Conservation (phyloP, 37 sponge, comb jelly and placozoan species). For the Cliona cf. orientalis region DNA sequence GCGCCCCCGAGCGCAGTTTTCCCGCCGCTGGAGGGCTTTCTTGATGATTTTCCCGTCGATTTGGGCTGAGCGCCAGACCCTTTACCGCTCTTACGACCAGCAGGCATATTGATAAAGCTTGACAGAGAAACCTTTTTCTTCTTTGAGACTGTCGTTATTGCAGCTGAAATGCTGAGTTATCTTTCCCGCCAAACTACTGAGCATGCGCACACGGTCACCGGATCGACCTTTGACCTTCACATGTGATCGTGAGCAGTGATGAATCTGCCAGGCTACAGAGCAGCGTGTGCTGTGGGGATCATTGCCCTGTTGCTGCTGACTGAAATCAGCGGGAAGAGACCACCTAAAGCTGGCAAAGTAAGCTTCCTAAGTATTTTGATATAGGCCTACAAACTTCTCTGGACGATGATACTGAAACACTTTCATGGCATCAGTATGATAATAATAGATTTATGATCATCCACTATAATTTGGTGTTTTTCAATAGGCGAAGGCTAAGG, state of each 20-base stretch:
- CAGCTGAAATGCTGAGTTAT: not conserved
- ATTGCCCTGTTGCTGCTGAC: not conserved
- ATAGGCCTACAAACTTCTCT: not conserved
- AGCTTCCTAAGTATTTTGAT: not conserved
- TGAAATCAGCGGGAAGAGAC: not conserved
- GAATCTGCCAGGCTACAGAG: too few relatives aligned
- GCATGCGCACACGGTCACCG: not conserved
- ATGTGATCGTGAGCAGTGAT: too few relatives aligned
- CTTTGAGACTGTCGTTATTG: not conserved
- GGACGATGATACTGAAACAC: not conserved
- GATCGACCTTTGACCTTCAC: constrained; percentile 1
- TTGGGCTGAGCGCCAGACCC: too few relatives aligned
- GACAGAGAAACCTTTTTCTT: not conserved
- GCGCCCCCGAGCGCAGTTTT: too few relatives aligned
- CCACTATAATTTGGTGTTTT: not conserved
- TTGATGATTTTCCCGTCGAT: too few relatives aligned
- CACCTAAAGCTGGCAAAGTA: constrained; percentile 15
- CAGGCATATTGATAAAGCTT: constrained; percentile 5
- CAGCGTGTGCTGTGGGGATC: too few relatives aligned
- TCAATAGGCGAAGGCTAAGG: not conserved
- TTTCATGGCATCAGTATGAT: too few relatives aligned
- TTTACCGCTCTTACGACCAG: not conserved
- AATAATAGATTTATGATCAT: too few relatives aligned
- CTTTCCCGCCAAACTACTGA: not conserved
- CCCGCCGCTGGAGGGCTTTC: too few relatives aligned